Evolutionary conservation across 2,797 vertebrate species (phyloP).

Genomic region (Oryzias dopingdopingensis): DNA sequence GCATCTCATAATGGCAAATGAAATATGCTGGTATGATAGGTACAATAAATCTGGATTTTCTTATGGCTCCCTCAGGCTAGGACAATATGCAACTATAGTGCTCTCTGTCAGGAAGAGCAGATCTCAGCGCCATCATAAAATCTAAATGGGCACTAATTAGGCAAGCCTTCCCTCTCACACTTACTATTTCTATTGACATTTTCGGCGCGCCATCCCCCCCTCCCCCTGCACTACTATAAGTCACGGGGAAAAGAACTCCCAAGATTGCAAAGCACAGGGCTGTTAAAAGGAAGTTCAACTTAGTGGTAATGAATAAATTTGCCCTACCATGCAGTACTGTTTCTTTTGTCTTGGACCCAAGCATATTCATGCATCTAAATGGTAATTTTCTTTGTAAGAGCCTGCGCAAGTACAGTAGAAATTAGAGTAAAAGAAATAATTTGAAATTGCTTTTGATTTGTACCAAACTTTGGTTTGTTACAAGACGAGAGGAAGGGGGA

Average conservation of each 20-base stretch:
- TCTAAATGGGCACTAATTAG: slow-evolving; percentile 99
- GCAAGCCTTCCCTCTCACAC: slow-evolving; percentile 99
- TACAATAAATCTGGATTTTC: slow-evolving; percentile 99
- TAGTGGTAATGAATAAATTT: slow-evolving; percentile 97
- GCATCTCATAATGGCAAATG: slow-evolving; percentile 99
- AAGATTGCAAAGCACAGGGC: slow-evolving; percentile 92
- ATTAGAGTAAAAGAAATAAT: slow-evolving; percentile 35
- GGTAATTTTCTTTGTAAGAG: slow-evolving; percentile 61
- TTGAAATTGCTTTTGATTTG: slow-evolving; percentile 41
- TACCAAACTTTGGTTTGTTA: slow-evolving; percentile 19
- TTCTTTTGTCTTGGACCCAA: slow-evolving; percentile 80
- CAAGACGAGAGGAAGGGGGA: neutral
- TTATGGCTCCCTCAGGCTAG: slow-evolving; percentile 99
- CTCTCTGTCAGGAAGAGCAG: slow-evolving; percentile 99
- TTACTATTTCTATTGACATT: slow-evolving; percentile 99
- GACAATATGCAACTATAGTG: slow-evolving; percentile 99
- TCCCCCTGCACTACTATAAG: slow-evolving; percentile 94
- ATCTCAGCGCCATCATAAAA: slow-evolving; percentile 99
- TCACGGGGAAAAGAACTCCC: slow-evolving; percentile 87
- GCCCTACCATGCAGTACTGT: slow-evolving; percentile 89
- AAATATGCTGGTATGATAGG: slow-evolving; percentile 99
- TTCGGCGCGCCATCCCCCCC: slow-evolving; percentile 82
- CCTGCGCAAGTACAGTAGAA: slow-evolving; percentile 27
- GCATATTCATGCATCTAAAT: slow-evolving; percentile 68
- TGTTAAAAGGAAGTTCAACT: slow-evolving; percentile 98